Evolutionary conservation across 2,113 vertebrate species (phyloP).

Genomic region (Labeo rohita): DNA sequence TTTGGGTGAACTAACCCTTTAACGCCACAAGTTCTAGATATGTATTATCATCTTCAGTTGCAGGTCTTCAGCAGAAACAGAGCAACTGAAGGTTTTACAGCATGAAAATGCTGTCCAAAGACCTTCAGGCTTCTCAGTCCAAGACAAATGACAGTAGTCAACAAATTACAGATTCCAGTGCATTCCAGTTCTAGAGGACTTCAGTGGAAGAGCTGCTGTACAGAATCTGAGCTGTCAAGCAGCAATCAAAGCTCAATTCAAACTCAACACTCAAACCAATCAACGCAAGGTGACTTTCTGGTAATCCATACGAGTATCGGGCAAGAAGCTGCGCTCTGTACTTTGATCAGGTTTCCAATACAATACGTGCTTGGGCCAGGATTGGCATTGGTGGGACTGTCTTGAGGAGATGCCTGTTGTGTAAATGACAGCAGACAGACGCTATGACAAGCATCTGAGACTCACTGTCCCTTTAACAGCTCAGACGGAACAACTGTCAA

Average conservation of each 20-base stretch:
- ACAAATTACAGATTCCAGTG: not conserved
- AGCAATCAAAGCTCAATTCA: constrained; percentile 61
- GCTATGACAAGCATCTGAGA: constrained; percentile 72
- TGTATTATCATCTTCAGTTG: not conserved
- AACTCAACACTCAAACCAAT: constrained; percentile 72
- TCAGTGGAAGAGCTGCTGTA: constrained; percentile 33
- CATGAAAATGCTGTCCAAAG: not conserved
- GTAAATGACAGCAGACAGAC: constrained; percentile 75
- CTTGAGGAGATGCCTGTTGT: constrained; percentile 62
- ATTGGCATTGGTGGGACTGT: constrained; percentile 70
- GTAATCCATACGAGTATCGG: constrained; percentile 81
- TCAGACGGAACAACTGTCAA: constrained; percentile 81
- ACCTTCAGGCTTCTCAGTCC: not conserved
- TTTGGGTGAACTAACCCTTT: too few relatives aligned
- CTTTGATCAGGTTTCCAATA: constrained; percentile 83
- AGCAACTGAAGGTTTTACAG: not conserved
- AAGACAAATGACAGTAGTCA: not conserved
- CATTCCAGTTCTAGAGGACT: not conserved
- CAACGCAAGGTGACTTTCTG: constrained; percentile 81
- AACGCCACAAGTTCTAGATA: not conserved
- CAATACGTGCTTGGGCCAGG: constrained; percentile 62
- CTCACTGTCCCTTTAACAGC: constrained; percentile 70
- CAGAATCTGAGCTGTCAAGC: constrained; percentile 69
- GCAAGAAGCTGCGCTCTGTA: constrained; percentile 71
- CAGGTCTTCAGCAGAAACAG: not conserved